Conservation (phyloP, 2,888 invertebrate genomes). For the Drosophila subsilvestris region DNA sequence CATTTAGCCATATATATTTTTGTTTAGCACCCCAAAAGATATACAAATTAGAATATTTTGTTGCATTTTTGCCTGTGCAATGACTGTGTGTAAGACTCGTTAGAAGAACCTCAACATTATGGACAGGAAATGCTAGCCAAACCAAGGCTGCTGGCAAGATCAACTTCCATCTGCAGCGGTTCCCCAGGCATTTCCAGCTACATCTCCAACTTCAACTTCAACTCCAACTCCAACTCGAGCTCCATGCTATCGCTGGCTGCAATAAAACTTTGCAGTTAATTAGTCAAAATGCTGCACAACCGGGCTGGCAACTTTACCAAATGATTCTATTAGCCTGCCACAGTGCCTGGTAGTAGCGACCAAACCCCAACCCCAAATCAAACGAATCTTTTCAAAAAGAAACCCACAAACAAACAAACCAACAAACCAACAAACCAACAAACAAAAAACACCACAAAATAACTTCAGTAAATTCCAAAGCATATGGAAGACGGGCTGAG, state of each 20-base stretch:
- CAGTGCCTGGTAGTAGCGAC: constrained; percentile 15
- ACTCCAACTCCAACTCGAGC: background rate
- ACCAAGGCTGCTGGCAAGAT: constrained; percentile 28
- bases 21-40: background rate
- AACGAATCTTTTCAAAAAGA: background rate
- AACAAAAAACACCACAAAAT: constrained; percentile 2
- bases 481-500: constrained; percentile 5
- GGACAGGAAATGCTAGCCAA: constrained; percentile 66
- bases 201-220: constrained; percentile 11
- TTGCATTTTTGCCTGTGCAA: background rate
- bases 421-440: background rate
- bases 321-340: constrained; percentile 63
- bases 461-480: constrained; percentile 39
- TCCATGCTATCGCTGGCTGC: constrained; percentile 22
- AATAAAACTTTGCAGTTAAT: constrained; percentile 73
- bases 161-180: constrained; percentile 34
- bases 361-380: constrained; percentile 1
- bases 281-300: constrained; percentile 75
- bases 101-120: constrained; percentile 40
- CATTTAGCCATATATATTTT: no score
- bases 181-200: constrained; percentile 17
- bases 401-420: constrained; percentile 13
- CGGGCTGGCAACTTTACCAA: constrained; percentile 64
- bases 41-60: background rate
- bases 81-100: background rate